Base-by-base conservation (phyloP, 1,140 invertebrate genomes). In the Plutomurus gul region DNA sequence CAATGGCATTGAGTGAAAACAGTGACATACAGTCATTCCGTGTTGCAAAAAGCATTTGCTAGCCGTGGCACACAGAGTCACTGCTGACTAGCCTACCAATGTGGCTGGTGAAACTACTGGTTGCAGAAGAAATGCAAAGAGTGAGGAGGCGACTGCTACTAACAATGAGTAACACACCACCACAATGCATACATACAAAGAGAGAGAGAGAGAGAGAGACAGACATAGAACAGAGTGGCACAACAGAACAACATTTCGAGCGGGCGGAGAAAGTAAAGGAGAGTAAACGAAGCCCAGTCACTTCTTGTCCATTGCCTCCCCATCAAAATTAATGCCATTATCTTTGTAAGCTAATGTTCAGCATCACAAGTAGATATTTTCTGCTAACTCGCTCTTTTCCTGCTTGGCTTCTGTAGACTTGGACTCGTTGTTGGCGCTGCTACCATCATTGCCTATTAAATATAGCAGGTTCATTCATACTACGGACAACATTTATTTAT, bases 291-390 rank as follows among this genome's bases (percentile, higher is more conserved):
- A 75, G 43, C 39, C 39, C 39, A 75, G 47, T 46, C 47, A 51
- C 47, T 51, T 51, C 47, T 51, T 51, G 47, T 27, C 27, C 51
- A 30, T 49, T 46, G 51, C 36, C 27, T 46, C 75, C 51, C 36
- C 47, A 39, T 71, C 60, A 72, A 49, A 77, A 77, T 77, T 77
- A 77, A 77, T 77, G 75, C 75, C 75, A 77, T 77, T 77, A 70
- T 77, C 56, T 70, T 16, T 51, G 20, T 36, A 40, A 77, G 49
- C 65, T 77, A 40, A 77, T 77, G 76, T 36, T 71, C 18, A 71
- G 76, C 76, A 77, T 77, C 39, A 51, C 65, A 77, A 77, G 36
- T 40, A 76, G 75, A 16, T 27, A 60, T 60, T 60, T 56, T 30
- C 51, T 60, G 51, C 27, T 18, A 60, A 60, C 51, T 60, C 22